A percentile compares a stretch with the other conserved stretches of the same genome.
These are phyloP conservation scores for Brachyrhaphis roseni DNA, from an alignment of 2,797 vertebrate genomes.

Conservation along the genomic window DNA sequence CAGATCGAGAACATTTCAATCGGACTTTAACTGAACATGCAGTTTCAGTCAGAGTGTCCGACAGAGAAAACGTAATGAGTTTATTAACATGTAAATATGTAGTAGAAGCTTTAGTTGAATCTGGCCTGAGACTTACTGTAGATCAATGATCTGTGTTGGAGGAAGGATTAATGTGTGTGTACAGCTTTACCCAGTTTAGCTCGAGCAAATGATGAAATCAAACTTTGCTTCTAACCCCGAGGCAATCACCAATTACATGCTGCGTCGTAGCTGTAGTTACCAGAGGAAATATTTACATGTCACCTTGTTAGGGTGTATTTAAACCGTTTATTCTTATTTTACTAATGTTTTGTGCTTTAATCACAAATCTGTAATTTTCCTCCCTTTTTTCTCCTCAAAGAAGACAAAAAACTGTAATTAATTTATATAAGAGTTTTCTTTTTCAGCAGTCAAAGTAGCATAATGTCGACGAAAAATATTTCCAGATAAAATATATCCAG, in stretches of 20 bases:
- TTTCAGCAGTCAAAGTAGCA: neutral
- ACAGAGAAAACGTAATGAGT: neutral
- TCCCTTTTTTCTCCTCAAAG: neutral
- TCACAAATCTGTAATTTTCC: neutral
- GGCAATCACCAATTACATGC: neutral
- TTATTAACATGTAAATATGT: neutral
- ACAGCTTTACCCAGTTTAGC: neutral
- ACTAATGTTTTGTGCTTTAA: neutral
- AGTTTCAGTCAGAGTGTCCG: neutral
- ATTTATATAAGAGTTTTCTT: no score
- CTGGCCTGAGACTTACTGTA: neutral
- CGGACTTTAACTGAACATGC: neutral
- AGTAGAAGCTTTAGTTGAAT: neutral
- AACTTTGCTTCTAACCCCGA: neutral
- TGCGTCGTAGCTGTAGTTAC: neutral
- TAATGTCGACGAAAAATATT: neutral
- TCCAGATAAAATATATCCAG: neutral
- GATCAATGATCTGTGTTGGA: neutral
- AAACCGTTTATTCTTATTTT: neutral
- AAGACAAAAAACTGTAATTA: neutral
- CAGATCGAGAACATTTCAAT: neutral
- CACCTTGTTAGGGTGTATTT: neutral
- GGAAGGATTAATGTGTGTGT: neutral
- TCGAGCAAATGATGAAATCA: neutral
- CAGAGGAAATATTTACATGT: neutral